Percentiles rank a stretch among this genome's conserved stretches.
These are phyloP conservation scores for Drosophila setifemur DNA, from an alignment of 1,140 invertebrate genomes.

Conservation along the genomic window DNA sequence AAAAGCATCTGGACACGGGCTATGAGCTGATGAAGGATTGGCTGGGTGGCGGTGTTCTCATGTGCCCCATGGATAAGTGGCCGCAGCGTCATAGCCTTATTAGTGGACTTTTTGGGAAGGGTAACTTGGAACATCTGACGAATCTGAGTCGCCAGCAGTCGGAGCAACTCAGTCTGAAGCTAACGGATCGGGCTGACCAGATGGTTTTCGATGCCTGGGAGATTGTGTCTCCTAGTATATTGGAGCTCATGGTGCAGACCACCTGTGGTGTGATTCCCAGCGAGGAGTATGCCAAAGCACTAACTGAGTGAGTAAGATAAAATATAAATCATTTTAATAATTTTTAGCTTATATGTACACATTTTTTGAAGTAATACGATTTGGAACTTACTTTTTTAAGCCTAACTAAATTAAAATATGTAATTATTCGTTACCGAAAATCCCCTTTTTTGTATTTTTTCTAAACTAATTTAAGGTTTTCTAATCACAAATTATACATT, in stretches of 20 bases:
- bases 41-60: slow-evolving; percentile 37
- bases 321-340: too few species aligned
- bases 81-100: slow-evolving; percentile 39
- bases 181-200: background rate
- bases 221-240: slow-evolving; percentile 2
- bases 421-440: too few species aligned
- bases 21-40: slow-evolving; percentile 55
- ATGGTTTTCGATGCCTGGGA: slow-evolving; percentile 30
- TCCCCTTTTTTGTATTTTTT: too few species aligned
- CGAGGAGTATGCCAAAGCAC: slow-evolving; percentile 27
- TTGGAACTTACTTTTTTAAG: too few species aligned
- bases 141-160: slow-evolving; percentile 24
- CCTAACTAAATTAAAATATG: too few species aligned
- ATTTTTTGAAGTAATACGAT: too few species aligned
- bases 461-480: background rate
- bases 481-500: too few species aligned
- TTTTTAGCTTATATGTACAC: too few species aligned
- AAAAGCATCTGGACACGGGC: slow-evolving; percentile 51
- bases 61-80: slow-evolving; percentile 43
- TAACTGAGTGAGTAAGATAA: slow-evolving; percentile 32
- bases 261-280: slow-evolving; percentile 41
- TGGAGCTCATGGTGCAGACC: slow-evolving; percentile 34
- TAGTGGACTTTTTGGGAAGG: slow-evolving; percentile 10
- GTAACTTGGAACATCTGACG: slow-evolving; percentile 14
- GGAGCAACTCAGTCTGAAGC: slow-evolving; percentile 4